Evolutionary conservation across 2,113 vertebrate species (phyloP), one percentile per base, ranked within the genome.

Genomic region (Prolemur simus): DNA sequence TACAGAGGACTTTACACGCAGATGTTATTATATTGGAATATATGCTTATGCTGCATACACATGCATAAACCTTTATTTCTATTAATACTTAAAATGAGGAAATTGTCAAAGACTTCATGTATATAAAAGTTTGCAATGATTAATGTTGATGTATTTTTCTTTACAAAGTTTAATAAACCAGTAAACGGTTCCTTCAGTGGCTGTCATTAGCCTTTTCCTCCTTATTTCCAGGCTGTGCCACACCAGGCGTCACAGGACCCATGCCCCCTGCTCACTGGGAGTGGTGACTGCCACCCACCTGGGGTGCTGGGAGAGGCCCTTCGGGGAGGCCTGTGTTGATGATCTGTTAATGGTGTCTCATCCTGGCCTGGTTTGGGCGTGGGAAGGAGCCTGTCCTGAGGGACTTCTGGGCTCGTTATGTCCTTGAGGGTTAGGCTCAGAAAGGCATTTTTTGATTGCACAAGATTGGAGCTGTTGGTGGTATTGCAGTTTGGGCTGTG

Each of bases 91-190:
- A 63, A 54, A 74, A 32, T 77, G 42, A 95, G 91, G 63, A 94
- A 56, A 54, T 42, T 83, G 80, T 91, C 60, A 83, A 66, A 83
- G 68, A 37, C 52, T 96, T 89, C 71, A 42, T 80, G 63, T 88
- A 49, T 91, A 68, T 82, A 37, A 86, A 93, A 89, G 89, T 66
- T 88, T 91, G 49, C 21, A 21, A 0, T 95, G 95, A 83, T 89
- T 45, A 63, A 52, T 88, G 52, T 60, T 81, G 71, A 74, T 89
- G 9, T 93, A 58, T 58, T 97, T 96, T 96, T 95, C 85, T 95
- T 91, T 94, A 84, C 52, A 32, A 68, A 95, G 92, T 95, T 93
- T 92, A 96, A 95, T 87, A 96, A 96, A 92, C 89, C 89, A 58
- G 91, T 86, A 95, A 95, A 84, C 63, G 60, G 11, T 83, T 45